Conservation (phyloP, 2,113 vertebrate species). For the Dascyllus trimaculatus region DNA sequence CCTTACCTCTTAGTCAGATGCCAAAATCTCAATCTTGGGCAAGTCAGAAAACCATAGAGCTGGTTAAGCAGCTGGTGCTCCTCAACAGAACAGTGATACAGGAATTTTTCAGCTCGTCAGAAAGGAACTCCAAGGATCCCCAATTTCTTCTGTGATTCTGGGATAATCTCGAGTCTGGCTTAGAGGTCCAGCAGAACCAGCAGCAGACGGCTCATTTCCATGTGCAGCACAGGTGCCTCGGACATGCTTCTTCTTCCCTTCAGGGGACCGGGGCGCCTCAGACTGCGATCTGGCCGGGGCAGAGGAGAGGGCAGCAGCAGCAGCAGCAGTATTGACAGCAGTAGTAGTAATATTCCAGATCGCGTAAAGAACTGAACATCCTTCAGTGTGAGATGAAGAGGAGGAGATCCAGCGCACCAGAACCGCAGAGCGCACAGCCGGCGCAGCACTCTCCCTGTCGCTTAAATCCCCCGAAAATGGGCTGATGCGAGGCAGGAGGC, state of each 20-base stretch:
- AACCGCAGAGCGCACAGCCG: constrained; percentile 52
- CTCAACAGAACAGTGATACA: constrained; percentile 16
- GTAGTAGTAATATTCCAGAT: constrained; percentile 63
- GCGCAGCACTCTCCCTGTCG: constrained; percentile 41
- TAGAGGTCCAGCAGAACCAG: constrained; percentile 60
- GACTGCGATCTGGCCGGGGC: constrained; percentile 43
- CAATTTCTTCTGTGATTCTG: constrained; percentile 24
- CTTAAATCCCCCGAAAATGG: constrained; percentile 66
- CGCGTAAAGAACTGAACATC: constrained; percentile 61
- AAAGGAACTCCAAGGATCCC: constrained; percentile 48
- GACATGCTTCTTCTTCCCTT: constrained; percentile 67
- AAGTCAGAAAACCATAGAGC: constrained; percentile 67
- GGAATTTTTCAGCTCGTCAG: constrained; percentile 30
- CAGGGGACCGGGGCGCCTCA: constrained; percentile 42
- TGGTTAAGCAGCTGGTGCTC: constrained; percentile 39
- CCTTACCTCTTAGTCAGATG: constrained; percentile 74
- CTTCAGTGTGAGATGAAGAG: constrained; percentile 53
- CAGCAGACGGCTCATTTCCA: constrained; percentile 57
- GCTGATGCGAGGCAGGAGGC: constrained; percentile 51
- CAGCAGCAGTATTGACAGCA: constrained; percentile 16
- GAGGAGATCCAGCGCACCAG: constrained; percentile 52
- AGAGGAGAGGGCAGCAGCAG: constrained; percentile 30
- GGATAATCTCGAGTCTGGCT: constrained; percentile 62
- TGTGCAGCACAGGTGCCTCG: constrained; percentile 52
- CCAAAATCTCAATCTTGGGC: constrained; percentile 42